phyloP scores from a whole-genome alignment of 2,113 vertebrate genomes.

The Lichenostomus cassidix region DNA sequence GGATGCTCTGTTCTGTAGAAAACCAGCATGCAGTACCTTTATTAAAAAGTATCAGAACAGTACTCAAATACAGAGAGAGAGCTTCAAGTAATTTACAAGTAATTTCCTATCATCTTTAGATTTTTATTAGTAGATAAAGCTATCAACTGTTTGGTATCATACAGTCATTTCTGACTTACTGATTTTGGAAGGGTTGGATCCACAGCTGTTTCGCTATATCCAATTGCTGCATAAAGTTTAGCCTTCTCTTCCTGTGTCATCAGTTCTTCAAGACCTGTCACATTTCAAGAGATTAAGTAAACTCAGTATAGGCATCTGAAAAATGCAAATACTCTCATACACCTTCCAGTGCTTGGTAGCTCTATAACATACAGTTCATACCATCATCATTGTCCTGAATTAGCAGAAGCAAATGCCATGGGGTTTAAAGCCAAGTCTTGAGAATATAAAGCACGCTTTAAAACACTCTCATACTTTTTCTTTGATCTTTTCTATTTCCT shows the following conservation, averaged over 20 bases:
- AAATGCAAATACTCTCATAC: neutral
- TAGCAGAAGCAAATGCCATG: neutral
- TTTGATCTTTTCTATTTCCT: neutral
- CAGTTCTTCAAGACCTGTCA: constrained; percentile 85
- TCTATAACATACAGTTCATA: neutral
- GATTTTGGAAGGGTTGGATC: constrained; percentile 94
- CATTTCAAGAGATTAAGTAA: constrained; percentile 6
- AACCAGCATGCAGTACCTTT: neutral
- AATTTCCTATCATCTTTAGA: neutral
- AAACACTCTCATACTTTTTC: neutral
- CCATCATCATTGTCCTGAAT: neutral
- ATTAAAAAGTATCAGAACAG: neutral
- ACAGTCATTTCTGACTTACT: constrained; percentile 71
- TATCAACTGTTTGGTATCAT: neutral
- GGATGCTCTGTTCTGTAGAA: neutral
- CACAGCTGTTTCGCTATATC: constrained; percentile 90
- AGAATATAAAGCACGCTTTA: neutral
- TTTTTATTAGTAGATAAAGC: neutral
- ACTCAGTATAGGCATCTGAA: neutral
- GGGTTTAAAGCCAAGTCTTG: neutral
- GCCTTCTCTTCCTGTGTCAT: constrained; percentile 90
- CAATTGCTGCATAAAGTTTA: constrained; percentile 96
- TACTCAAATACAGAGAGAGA: neutral
- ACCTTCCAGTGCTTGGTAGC: neutral
- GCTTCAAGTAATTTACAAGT: neutral